Base-by-base conservation (phyloP, 2,888 invertebrate genomes). In the Anorthoa munda region DNA sequence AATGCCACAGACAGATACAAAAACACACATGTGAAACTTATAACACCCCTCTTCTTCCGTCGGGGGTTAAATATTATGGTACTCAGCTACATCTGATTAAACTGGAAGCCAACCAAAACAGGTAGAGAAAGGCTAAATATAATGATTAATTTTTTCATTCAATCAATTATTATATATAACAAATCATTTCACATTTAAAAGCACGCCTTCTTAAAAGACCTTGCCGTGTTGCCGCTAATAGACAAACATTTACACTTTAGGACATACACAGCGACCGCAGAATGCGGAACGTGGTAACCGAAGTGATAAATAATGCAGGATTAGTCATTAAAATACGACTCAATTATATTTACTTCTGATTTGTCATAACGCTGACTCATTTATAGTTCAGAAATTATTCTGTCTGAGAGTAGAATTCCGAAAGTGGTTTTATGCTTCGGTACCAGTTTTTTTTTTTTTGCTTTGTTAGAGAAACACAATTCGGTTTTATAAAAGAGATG, bases 261-360 rank as follows among this genome's bases (percentile, higher is more conserved):
- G 80, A 55, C 68, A 71, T 65, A 74, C 18, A 63, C 65, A 58
- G 60, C 45, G 39, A 76, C 84, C 84, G 69, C 84, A 79, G 81
- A 79, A 83, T 81, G 81, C 80, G 77, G 72, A 73, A 68, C 64
- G 18, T 46, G 55, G 23, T 31, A 45, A 56, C 39, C 15, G 39
- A 45, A 9, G 65, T 58, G 59, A 59, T 39, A 67, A 55, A 72
- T 73, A 72, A 66, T 53, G 26, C 46, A 61, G n/a, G 48, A 55
- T 82, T 82, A 80, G 76, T 80, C 81, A 81, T 50, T 45, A 60
- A 51, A 79, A 66, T 50, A 50, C 18, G n/a, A 71, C 39, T 39
- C 31, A 53, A 61, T 65, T 46, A 48, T 72, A 39, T 83, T 83
- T 56, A 21, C 56, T 63, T 76, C 18, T 56, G 48, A 56, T 77